A percentile compares a stretch with the other conserved stretches of the same genome.
Evolutionary conservation across 2,113 vertebrate genomes (phyloP).

Genomic region (Notechis scutatus): DNA sequence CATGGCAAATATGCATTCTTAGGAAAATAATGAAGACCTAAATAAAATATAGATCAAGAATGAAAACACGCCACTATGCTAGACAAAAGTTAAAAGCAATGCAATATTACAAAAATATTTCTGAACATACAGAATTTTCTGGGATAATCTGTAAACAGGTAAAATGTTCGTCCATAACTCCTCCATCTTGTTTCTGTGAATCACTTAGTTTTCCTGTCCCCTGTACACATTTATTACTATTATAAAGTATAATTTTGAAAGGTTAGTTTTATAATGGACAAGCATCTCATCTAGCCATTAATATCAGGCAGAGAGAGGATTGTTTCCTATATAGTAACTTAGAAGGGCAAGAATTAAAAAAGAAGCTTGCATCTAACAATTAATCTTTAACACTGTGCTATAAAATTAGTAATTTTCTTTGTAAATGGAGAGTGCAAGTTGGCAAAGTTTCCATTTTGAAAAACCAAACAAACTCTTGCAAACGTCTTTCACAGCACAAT

Average conservation of each 20-base stretch:
- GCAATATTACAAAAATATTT: background rate
- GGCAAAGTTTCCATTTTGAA: background rate
- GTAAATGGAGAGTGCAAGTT: background rate
- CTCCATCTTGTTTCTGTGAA: background rate
- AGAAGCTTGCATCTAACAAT: background rate
- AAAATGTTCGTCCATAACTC: background rate
- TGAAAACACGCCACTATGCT: background rate
- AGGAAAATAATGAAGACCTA: background rate
- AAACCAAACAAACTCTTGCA: background rate
- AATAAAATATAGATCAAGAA: background rate
- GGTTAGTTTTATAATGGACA: background rate
- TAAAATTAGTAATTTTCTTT: background rate
- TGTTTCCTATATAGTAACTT: background rate
- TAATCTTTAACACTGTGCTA: background rate
- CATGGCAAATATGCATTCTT: background rate
- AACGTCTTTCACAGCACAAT: background rate
- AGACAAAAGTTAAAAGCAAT: background rate
- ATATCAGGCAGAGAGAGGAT: background rate
- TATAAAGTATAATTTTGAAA: background rate
- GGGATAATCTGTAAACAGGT: background rate
- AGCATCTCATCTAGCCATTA: background rate
- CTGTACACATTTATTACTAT: background rate
- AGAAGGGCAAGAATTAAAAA: background rate
- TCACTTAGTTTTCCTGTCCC: background rate
- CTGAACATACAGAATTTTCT: background rate